Evolutionary conservation across 2,888 invertebrate species (phyloP).

Genomic region (Colletes collaris): DNA sequence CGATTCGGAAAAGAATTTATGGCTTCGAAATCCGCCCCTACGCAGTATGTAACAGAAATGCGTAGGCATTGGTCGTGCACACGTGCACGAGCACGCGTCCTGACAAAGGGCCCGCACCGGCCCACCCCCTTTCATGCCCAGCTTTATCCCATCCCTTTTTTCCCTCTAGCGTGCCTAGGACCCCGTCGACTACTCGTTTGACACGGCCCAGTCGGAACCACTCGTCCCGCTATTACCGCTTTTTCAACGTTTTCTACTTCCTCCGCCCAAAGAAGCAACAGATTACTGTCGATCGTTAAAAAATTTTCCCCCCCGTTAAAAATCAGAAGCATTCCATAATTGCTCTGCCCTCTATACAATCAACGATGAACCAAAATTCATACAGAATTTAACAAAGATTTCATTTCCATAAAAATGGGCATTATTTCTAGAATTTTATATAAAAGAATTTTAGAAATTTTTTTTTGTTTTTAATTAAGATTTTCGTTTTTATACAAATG

Average conservation of each 20-base stretch:
- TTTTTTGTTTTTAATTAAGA: too few species aligned
- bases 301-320: too few species aligned
- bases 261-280: constrained; percentile 32
- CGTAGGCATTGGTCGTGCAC: constrained; percentile 82
- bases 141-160: constrained; percentile 65
- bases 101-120: constrained; percentile 81
- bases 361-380: too few species aligned
- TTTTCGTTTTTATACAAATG: too few species aligned
- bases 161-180: constrained; percentile 49
- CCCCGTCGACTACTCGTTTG: constrained; percentile 48
- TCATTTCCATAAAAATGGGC: too few species aligned
- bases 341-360: too few species aligned
- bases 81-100: constrained; percentile 82
- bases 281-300: background rate
- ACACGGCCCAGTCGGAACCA: constrained; percentile 46
- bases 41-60: constrained; percentile 71
- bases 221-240: constrained; percentile 62
- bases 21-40: constrained; percentile 60
- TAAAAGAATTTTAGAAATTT: too few species aligned
- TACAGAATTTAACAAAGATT: too few species aligned
- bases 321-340: too few species aligned
- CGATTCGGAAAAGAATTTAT: constrained; percentile 49
- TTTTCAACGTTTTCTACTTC: constrained; percentile 50
- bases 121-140: constrained; percentile 67
- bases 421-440: too few species aligned